Evolutionary conservation across 2,113 vertebrate species (phyloP).

Genomic region (Mesembrinibis cayennensis): DNA sequence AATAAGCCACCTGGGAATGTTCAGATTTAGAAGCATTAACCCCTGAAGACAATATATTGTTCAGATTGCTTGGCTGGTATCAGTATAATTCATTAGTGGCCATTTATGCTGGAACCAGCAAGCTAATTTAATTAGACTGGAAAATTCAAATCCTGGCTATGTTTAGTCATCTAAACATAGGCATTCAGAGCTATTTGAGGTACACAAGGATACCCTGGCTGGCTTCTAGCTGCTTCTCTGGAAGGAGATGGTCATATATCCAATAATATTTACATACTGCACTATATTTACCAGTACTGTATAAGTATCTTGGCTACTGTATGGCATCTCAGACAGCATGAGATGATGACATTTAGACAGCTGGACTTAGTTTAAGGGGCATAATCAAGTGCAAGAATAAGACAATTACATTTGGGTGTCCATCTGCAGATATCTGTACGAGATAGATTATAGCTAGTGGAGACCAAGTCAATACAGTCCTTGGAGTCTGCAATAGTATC

Average conservation of each 20-base stretch:
- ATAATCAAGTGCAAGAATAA: not conserved
- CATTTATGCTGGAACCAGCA: not conserved
- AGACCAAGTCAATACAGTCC: not conserved
- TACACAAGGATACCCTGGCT: not conserved
- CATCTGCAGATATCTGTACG: not conserved
- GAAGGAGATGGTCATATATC: not conserved
- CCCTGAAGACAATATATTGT: not conserved
- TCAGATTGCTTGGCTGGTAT: not conserved
- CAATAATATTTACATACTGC: not conserved
- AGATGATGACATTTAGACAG: not conserved
- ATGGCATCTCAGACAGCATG: not conserved
- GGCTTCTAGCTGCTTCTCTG: not conserved
- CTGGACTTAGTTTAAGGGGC: not conserved
- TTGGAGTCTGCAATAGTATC: not conserved
- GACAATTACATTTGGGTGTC: not conserved
- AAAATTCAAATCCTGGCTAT: not conserved
- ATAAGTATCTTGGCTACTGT: not conserved
- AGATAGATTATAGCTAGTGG: not conserved
- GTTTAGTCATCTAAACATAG: not conserved
- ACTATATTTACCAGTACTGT: not conserved
- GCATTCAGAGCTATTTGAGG: not conserved
- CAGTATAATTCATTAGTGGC: not conserved
- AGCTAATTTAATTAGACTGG: not conserved
- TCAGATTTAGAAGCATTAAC: not conserved
- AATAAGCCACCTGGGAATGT: not conserved